Base-by-base conservation (phyloP, 2,888 invertebrate genomes). In the Acanthosoma haemorrhoidale region DNA sequence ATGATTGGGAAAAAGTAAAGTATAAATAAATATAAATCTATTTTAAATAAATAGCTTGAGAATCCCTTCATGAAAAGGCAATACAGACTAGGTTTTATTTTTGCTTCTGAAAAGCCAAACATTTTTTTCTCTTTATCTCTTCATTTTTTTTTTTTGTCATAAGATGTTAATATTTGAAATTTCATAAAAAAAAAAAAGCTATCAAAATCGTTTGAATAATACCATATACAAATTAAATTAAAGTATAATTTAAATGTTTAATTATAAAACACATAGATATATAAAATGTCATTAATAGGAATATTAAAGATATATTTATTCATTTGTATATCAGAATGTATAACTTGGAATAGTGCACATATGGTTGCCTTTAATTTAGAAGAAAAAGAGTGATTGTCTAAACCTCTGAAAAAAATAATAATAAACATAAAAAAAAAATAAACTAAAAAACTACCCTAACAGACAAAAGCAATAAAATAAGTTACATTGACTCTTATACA, bases 1-100 rank as follows among this genome's bases (percentile, higher is more conserved):
- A 38, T 61, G 6, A 61, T 15, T 61, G 64, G 16, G 18, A 57
- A 41, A 41, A 21, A 51, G 51, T 25, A 51, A 51, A 51, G 25
- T 41, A 64, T 64, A 64, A 41, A 64, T 64, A 39, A 64, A 64
- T 64, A 25, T n/a, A 41, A 41, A 3, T 29, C 41, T 64, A 41
- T 64, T 41, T 41, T 21, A 64, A 41, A 29, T 64, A 64, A 64
- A 64, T 41, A 64, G 64, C 29, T 39, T 15, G 15, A 41, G 11
- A 38, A 64, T 25, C 41, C 64, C 41, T 39, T 41, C 29, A 51
- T 4, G 29, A 51, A 51, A 64, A 64, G 64, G 41, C 41, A 16
- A 39, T 64, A 41, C 39, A 39, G 64, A 64, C 64, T 64, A 64
- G 64, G 51, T 25, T 64, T 64, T 64, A 64, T 64, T 36, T 61